Conservation (phyloP, 2,888 invertebrate genomes). For the Vandiemenella viatica region DNA sequence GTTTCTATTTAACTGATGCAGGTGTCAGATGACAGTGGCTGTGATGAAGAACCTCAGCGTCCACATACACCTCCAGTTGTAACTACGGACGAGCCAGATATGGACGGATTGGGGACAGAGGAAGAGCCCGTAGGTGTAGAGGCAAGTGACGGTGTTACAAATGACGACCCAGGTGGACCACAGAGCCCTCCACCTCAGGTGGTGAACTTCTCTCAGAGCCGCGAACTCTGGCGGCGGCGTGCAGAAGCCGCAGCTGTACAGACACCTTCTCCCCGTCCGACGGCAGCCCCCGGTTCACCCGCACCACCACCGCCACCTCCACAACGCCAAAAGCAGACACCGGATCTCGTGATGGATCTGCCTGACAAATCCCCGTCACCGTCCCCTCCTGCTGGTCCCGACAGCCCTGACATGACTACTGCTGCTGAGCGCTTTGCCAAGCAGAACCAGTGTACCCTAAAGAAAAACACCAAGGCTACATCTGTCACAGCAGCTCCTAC, state of each 20-base stretch:
- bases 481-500: constrained; percentile 14
- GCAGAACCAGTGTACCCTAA: constrained; percentile 61
- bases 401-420: constrained; percentile 51
- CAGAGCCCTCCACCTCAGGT: too few species aligned
- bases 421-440: constrained; percentile 65
- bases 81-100: too few species aligned
- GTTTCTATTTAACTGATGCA: too few species aligned
- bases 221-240: constrained; percentile 45
- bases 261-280: constrained; percentile 25
- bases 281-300: constrained; percentile 16
- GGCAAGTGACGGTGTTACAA: not conserved
- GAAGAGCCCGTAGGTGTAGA: too few species aligned
- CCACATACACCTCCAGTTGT: too few species aligned
- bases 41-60: too few species aligned
- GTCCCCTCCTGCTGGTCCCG: constrained; percentile 26
- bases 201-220: constrained; percentile 33
- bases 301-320: constrained; percentile 28
- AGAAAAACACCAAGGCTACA: constrained; percentile 42
- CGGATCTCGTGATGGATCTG: constrained; percentile 71
- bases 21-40: too few species aligned
- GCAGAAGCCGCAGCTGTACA: constrained; percentile 39
- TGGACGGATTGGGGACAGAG: too few species aligned
- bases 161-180: constrained; percentile 5
- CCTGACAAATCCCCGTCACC: constrained; percentile 32
- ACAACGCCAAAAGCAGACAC: constrained; percentile 43